Base-by-base conservation (phyloP, 2,113 vertebrate genomes). In the Osmerus eperlanus region DNA sequence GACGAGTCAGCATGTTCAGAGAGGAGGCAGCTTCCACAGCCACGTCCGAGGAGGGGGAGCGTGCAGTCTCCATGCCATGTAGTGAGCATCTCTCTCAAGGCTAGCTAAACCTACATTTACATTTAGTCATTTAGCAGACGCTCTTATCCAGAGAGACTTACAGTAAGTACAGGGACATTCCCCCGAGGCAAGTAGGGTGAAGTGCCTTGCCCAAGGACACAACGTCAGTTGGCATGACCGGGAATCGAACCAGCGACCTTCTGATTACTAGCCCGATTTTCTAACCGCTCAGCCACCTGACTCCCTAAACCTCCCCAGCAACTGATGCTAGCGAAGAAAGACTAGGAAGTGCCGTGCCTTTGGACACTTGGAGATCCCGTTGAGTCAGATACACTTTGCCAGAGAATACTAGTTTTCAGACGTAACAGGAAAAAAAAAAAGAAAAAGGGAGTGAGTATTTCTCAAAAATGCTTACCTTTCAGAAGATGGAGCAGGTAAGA, bases 51-150 rank as follows among this genome's bases (percentile, higher is more conserved):
- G 95, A 94, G 93, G 91, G 95, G 95, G 94, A 91, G 93, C 93
- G 94, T 95, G 94, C 95, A 87, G 89, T 87, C 91, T 94, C 41
- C 94, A 88, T 92, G 91, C 89, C 90, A 93, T 93, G 90, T 97
- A 98, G 96, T 95, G 91, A 95, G 95, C 93, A 87, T 89, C 81
- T 83, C 81, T 83, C 84, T 92, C 89, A 86, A 95, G 93, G 92
- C 94, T 96, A 98, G 95, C 95, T 95, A 95, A 94, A 93, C 91
- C 92, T 87, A n/a, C n/a, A n/a, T n/a, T n/a, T n/a, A n/a, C n/a
- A n/a, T n/a, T n/a, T n/a, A n/a, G n/a, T n/a, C n/a, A n/a, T n/a
- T n/a, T n/a, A n/a, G n/a, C n/a, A n/a, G n/a, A n/a, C n/a, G n/a
- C n/a, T n/a, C n/a, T n/a, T n/a, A n/a, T n/a, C n/a, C n/a, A n/a